Conservation (phyloP, 1,140 invertebrate genomes). For the Bombus confusus region DNA sequence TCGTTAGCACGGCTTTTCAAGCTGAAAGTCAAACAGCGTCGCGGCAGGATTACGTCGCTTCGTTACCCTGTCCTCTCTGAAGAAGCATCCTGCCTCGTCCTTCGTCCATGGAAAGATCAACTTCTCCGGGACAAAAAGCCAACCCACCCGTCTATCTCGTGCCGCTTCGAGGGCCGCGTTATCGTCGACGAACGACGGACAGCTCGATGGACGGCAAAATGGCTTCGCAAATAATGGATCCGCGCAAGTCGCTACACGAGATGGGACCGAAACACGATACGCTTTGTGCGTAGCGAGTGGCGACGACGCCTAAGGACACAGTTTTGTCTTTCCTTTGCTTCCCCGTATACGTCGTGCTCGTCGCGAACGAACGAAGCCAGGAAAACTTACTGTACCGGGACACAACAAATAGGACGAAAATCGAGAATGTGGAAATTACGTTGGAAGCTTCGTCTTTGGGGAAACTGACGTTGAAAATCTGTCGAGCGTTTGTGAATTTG, state of each 20-base stretch:
- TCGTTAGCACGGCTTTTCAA: conserved; percentile 65
- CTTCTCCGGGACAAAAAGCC: not conserved
- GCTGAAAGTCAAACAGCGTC: conserved; percentile 64
- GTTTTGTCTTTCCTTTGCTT: not conserved
- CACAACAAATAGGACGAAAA: too few relatives aligned
- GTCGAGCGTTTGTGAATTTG: too few relatives aligned
- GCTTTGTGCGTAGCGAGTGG: not conserved
- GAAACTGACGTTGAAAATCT: too few relatives aligned
- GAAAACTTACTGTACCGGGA: too few relatives aligned
- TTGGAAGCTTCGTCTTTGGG: too few relatives aligned
- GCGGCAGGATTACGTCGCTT: conserved; percentile 63
- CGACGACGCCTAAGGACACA: not conserved
- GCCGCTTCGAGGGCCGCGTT: not conserved
- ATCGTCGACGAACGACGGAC: not conserved
- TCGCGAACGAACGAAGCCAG: too few relatives aligned
- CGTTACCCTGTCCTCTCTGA: conserved; percentile 39
- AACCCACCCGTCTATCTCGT: not conserved
- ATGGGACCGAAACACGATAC: conserved; percentile 10
- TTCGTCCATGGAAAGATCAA: not conserved
- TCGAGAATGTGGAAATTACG: too few relatives aligned
- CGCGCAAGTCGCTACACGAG: not conserved
- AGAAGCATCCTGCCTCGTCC: not conserved
- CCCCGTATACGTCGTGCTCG: too few relatives aligned
- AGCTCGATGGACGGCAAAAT: conserved; percentile 20
- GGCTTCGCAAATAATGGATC: conserved; percentile 33